Percentiles rank a stretch among this genome's conserved stretches.
Evolutionary conservation across 2,113 vertebrate species (phyloP).

Genomic region (Phoenicopterus ruber): DNA sequence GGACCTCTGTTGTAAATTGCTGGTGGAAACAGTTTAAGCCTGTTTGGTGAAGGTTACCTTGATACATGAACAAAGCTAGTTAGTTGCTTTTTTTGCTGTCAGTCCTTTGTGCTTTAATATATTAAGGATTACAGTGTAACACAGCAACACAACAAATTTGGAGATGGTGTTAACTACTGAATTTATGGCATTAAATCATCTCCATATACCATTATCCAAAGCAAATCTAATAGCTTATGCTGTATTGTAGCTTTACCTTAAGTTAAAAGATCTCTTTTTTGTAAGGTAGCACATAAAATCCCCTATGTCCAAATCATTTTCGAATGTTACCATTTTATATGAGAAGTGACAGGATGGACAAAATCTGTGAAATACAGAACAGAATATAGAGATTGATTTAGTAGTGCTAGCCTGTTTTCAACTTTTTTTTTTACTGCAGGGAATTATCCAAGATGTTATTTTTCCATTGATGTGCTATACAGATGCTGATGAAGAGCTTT

Average conservation of each 20-base stretch:
- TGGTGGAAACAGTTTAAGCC: background rate
- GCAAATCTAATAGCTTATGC: background rate
- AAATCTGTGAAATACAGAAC: background rate
- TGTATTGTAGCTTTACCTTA: background rate
- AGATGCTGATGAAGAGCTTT: slow-evolving; percentile 96
- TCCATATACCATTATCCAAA: background rate
- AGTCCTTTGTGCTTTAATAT: background rate
- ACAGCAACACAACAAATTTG: background rate
- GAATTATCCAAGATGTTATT: slow-evolving; percentile 85
- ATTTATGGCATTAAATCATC: background rate
- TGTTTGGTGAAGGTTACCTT: background rate
- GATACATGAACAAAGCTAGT: background rate
- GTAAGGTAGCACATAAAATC: background rate
- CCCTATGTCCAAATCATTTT: background rate
- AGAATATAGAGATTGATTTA: background rate
- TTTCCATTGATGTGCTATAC: slow-evolving; percentile 97
- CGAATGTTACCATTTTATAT: background rate
- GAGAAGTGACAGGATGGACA: background rate
- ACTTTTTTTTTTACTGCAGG: slow-evolving; percentile 56
- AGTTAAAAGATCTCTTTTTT: background rate
- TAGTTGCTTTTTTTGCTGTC: background rate
- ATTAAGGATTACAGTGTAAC: background rate
- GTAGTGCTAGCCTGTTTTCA: background rate
- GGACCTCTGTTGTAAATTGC: background rate
- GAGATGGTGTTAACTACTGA: background rate